Percentiles rank a stretch among this genome's conserved stretches.
phyloP scores from a whole-genome alignment of 1,140 invertebrate species.

The Paraescarpia echinospica region DNA sequence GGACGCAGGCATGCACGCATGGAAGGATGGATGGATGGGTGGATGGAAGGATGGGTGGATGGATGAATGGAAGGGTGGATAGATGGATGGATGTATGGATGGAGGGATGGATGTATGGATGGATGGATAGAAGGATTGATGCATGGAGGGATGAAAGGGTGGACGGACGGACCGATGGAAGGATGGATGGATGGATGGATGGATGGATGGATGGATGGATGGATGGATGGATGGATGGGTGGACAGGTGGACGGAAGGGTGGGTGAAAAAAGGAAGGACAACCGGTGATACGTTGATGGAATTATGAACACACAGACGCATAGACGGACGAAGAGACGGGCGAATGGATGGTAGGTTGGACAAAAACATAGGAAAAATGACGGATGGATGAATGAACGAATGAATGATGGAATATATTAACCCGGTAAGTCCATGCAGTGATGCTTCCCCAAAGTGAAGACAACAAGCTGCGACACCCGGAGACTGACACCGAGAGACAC shows the following conservation, averaged over 20 bases:
- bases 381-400: no score
- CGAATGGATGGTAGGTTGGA: no score
- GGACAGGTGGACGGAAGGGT: not conserved
- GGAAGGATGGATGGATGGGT: no score
- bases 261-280: no score
- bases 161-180: not conserved
- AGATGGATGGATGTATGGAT: not conserved
- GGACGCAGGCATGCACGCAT: not conserved
- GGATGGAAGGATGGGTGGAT: no score
- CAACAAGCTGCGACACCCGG: no score
- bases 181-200: not conserved
- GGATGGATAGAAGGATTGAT: not conserved
- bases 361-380: no score
- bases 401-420: no score
- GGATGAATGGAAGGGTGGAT: no score
- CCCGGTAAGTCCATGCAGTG: not conserved
- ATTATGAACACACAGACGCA: no score
- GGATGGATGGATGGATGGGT: not conserved
- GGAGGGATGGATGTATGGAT: not conserved
- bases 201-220: not conserved
- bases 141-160: not conserved
- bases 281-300: no score
- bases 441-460: not conserved
- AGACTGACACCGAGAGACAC: not conserved
- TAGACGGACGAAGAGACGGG: no score